Evolutionary conservation across 2,888 invertebrate species (phyloP), one percentile per base, ranked within the genome.

Genomic region (Spicauda simplicius): DNA sequence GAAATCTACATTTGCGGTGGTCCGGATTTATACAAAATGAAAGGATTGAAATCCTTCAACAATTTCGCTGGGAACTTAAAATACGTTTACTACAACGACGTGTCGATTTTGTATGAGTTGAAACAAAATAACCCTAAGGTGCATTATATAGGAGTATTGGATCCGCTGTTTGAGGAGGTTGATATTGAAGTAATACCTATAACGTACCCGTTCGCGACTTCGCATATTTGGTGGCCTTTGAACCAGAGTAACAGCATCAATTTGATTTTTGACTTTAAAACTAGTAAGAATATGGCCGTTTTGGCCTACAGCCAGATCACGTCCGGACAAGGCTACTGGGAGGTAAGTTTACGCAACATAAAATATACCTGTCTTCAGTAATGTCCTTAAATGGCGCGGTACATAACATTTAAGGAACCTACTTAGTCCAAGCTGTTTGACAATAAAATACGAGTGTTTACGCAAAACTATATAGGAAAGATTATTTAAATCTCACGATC

Each of bases 1-100:
- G 97, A 98, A 88, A 97, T 98, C 74, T 98, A 98, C 84, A 97
- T 98, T 73, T 97, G 97, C 58, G 97, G 97, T 16, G 98, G 98
- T 3, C 97, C 97, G 1, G 97, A 97, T 82, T 86, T 97, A 70
- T 94, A 96, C 80, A 97, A 97, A 87, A 97, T 97, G 91, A 96
- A 95, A 85, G 97, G 98, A 59, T 90, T 97, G 74, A 95, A 95
- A 79, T 98, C 96, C 68, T 95, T 96, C 76, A 97, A 97, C 85
- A 97, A 97, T 88, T 98, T 97, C 83, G 97, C 97, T 75, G 97
- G 99, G 25, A 97, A 97, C 76, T 85, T 99, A 48, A 97, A 98
- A 82, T 98, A 98, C 84, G 97, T 98, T 57, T 98, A 97, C 85
- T 98, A 97, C 88, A 98, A 98, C 85, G 98, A 98, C 80, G 96